Evolutionary conservation across 2,888 invertebrate species (phyloP), one percentile per base, ranked within the genome.

Genomic region (Polydrusus cervinus): DNA sequence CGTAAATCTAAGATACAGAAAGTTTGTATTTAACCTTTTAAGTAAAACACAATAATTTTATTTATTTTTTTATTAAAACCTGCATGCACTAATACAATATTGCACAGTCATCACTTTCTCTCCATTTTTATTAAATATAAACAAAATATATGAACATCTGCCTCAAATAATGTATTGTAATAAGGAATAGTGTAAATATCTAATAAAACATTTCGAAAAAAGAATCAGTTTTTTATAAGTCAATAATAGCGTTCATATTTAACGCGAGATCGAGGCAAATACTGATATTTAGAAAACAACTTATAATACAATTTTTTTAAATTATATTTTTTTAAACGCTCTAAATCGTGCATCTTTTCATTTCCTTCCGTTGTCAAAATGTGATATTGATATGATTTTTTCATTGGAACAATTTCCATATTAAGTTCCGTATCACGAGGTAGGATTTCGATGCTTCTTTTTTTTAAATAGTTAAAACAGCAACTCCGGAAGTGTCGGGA

Each of bases 391-490:
- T 53, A 14, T 14, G 18, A 16, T 38, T 38, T 60, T n/a, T 62
- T 62, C 1, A n/a, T n/a, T 3, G 62, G 47, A 20, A 60, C 55
- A 11, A 9, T 55, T n/a, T 67, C 67, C 53, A 18, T 40, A 71
- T 84, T 84, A 1, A 84, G 84, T 74, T 86, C 85, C 80, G 84
- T 78, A 9, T 82, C 75, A 9, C 81, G 68, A 1, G 82, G 80
- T 10, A 57, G 18, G 0, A 75, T 76, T 13, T 80, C 79, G 1
- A 81, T 57, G 0, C 85, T 78, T 79, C 92, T 89, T 86, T 90
- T 91, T 78, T 90, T 89, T 79, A 93, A 86, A 82, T 93, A 93
- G 86, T 93, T 93, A 88, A 92, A 93, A 84, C 93, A 93, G 85
- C 93, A 93, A 0, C 92, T 90, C 3, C 92, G 87, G 85, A 93